A percentile compares a stretch with the other conserved stretches of the same genome.
Conservation (phyloP, 2,888 invertebrate species). For the Melanostoma mellinum region DNA sequence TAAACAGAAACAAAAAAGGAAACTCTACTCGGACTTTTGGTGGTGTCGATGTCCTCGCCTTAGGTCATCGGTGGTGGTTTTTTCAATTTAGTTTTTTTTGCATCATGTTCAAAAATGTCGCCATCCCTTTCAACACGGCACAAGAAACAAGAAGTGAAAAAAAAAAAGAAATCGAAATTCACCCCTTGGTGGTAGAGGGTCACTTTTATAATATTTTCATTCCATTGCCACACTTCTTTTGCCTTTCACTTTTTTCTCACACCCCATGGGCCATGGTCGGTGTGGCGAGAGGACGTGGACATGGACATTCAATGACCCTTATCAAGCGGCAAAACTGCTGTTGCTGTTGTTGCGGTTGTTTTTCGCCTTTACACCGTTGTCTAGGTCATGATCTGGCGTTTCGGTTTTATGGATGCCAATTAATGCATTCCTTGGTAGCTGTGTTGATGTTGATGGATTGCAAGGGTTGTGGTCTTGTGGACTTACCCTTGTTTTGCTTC, state of each 20-base stretch:
- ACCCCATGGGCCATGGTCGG: conserved; percentile 23
- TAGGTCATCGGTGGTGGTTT: conserved; percentile 61
- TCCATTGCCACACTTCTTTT: conserved; percentile 14
- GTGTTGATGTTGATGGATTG: conserved; percentile 21
- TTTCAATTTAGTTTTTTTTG: neutral
- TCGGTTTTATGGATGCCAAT: conserved; percentile 60
- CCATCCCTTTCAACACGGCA: conserved; percentile 22
- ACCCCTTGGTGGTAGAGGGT: conserved; percentile 46
- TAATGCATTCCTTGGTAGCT: conserved; percentile 57
- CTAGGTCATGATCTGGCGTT: conserved; percentile 68
- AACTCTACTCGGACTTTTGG: conserved; percentile 51
- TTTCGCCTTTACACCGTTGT: conserved; percentile 53
- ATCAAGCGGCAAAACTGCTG: conserved; percentile 44
- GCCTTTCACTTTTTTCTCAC: conserved; percentile 48
- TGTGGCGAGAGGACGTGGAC: neutral
- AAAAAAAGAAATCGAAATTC: conserved; percentile 55
- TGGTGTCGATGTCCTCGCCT: conserved; percentile 68
- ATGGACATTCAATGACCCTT: conserved; percentile 71
- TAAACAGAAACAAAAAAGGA: conserved; percentile 11
- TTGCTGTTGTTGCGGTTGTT: conserved; percentile 45
- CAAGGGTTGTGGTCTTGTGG: conserved; percentile 47
- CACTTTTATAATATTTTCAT: conserved; percentile 40
- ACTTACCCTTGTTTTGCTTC: conserved; percentile 38
- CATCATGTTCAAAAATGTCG: conserved; percentile 37
- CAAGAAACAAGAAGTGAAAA: conserved; percentile 15